Evolutionary conservation across 2,797 vertebrate species (phyloP), one percentile per base, ranked within the genome.

Genomic region (Vireo griseus): DNA sequence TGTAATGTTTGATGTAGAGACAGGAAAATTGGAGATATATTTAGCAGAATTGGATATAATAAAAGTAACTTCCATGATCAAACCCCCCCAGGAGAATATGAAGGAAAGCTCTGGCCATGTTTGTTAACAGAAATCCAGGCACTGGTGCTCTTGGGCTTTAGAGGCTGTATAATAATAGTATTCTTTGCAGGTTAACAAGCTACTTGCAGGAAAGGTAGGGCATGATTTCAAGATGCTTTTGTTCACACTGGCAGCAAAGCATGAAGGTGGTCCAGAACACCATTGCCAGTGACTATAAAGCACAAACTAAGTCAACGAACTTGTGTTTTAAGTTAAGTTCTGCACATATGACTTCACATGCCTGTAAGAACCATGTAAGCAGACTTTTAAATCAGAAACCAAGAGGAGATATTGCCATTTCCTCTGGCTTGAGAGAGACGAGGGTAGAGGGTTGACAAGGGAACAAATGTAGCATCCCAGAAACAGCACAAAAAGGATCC

Each of bases 1-100:
- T 66, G 45, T 58, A 94, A 72, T 0, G 0, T 89, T 82, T 84
- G 87, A 78, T 92, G 87, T 75, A 67, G 78, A 74, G 90, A 79
- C 85, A 80, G 94, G 94, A 95, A 94, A 95, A 94, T 16, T 79
- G 50, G 68, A 88, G 73, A 59, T 47, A n/a, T n/a, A 67, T 83
- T 83, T 65, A 72, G 68, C 54, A 72, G 69, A 90, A 83, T 8
- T 72, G 31, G 31, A 62, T 86, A 33, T 28, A 88, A 73, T 29
- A 33, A 47, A 86, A 83, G 68, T 14, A 74, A 54, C 29, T 29
- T 54, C 31, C 54, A 51, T 6, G 11, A 85, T 29, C 71, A 55
- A 66, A 31, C 40, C 48, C 78, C 78, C 39, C 47, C 50, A 50
- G 73, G 25, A 75, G 62, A 85, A 71, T 13, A 75, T 4, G 6